phyloP scores from a whole-genome alignment of 2,113 vertebrate genomes.

The Mastomys coucha region DNA sequence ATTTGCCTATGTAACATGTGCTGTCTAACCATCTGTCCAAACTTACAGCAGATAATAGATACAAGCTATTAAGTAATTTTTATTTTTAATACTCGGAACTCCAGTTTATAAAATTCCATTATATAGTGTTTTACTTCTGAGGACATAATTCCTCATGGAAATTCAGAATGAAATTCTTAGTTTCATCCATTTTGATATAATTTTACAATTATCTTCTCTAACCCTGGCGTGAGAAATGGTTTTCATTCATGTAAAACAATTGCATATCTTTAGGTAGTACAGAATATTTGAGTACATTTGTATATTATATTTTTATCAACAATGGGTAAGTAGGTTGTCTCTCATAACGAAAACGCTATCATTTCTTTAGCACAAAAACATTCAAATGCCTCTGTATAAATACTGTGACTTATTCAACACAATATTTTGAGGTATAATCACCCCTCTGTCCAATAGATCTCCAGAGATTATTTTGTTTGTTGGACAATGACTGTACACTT shows the following conservation, averaged over 20 bases:
- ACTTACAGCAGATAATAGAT: not conserved
- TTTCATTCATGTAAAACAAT: not conserved
- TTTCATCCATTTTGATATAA: not conserved
- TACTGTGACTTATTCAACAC: not conserved
- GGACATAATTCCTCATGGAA: not conserved
- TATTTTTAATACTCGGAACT: not conserved
- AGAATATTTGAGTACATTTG: not conserved
- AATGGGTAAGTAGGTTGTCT: not conserved
- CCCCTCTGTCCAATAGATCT: too few relatives aligned
- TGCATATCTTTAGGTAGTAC: not conserved
- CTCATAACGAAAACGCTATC: not conserved
- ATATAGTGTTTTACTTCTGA: not conserved
- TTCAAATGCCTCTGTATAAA: not conserved
- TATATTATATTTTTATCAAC: not conserved
- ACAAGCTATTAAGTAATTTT: not conserved
- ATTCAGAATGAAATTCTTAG: not conserved
- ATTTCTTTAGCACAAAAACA: not conserved
- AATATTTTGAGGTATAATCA: not conserved
- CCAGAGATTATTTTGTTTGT: not conserved
- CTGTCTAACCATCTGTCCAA: not conserved
- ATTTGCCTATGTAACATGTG: not conserved
- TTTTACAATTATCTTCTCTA: not conserved
- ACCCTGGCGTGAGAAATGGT: not conserved
- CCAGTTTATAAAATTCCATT: not conserved
- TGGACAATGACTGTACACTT: not conserved